Base-by-base conservation (phyloP, 2,797 vertebrate genomes). In the Smutsia temminckii region DNA sequence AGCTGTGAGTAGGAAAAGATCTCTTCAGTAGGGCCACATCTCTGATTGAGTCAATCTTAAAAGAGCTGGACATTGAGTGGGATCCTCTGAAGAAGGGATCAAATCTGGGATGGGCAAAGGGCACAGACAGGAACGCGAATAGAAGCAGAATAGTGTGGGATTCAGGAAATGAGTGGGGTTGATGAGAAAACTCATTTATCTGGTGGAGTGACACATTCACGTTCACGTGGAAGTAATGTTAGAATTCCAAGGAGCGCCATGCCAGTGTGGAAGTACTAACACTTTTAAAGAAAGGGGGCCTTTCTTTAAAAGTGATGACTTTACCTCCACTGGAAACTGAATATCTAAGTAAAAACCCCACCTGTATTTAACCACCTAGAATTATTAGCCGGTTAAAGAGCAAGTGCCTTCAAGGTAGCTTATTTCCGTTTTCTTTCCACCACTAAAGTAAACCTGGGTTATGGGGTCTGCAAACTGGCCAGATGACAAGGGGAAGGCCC, bases 401-500 rank as follows among this genome's bases (percentile, higher is more conserved):
- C 17, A 89, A 83, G 20, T 64, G 59, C 32, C 53, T 96, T 91
- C 40, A 40, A 34, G 49, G 29, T n/a, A 81, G 63, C 83, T 77
- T 68, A 57, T 68, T 68, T 93, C 55, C n/a, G 32, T 85, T 91
- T 94, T 88, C 53, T 83, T 85, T 6, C 25, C 29, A 91, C 23
- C 88, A 29, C 74, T 42, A 7, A 66, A 72, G 29, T 85, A 53
- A 83, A 27, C 9, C 59, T 81, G 18, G 37, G 66, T 46, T 59
- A 49, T 1, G 64, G 66, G 69, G n/a, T 21, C 27, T 71, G 23
- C 14, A 64, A 6, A 23, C 64, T 91, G 11, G 40, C 27, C 78
- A 27, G 61, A 46, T 71, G 68, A 91, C 57, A 8, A 5, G 42
- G 92, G 81, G 75, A 97, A 83, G 59, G 49, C 78, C 89, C 85